A percentile compares a stretch with the other conserved stretches of the same genome.
These are phyloP conservation scores for Epinotia demarniana DNA, from an alignment of 2,888 invertebrate species.

Conservation along the genomic window DNA sequence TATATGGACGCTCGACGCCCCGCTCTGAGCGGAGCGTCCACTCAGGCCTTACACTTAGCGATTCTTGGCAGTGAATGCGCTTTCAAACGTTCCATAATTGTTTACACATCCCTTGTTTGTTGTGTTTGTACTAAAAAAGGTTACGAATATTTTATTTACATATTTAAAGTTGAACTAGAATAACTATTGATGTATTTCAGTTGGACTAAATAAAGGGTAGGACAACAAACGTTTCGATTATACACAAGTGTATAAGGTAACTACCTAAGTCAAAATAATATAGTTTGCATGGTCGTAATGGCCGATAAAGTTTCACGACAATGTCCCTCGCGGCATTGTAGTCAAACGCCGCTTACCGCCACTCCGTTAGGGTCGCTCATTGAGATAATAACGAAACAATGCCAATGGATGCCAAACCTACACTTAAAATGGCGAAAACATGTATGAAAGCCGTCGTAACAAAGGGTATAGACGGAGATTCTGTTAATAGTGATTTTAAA, in stretches of 20 bases:
- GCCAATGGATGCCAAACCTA: conserved; percentile 48
- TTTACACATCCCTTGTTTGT: too few species aligned
- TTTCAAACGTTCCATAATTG: too few species aligned
- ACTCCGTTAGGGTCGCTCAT: conserved; percentile 52
- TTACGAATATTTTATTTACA: too few species aligned
- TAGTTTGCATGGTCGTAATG: conserved; percentile 2
- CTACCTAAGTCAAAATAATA: conserved; percentile 34
- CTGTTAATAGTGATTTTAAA: conserved; percentile 14
- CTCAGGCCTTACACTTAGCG: too few species aligned
- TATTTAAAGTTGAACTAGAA: too few species aligned
- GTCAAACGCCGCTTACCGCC: conserved; percentile 51
- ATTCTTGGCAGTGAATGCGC: too few species aligned
- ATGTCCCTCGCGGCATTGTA: conserved; percentile 46
- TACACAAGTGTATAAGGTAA: not conserved
- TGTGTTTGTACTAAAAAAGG: too few species aligned
- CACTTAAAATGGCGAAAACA: conserved; percentile 29
- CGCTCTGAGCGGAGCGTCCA: too few species aligned
- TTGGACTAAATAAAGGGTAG: too few species aligned
- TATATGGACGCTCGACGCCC: too few species aligned
- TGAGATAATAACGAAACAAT: conserved; percentile 58
- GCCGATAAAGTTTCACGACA: conserved; percentile 51
- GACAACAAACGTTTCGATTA: too few species aligned
- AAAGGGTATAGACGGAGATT: conserved; percentile 4
- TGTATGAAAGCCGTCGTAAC: conserved; percentile 23
- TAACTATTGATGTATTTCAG: too few species aligned